A percentile compares a stretch with the other conserved stretches of the same genome.
Conservation (phyloP, 2,113 vertebrate genomes). For the Willisornis vidua region DNA sequence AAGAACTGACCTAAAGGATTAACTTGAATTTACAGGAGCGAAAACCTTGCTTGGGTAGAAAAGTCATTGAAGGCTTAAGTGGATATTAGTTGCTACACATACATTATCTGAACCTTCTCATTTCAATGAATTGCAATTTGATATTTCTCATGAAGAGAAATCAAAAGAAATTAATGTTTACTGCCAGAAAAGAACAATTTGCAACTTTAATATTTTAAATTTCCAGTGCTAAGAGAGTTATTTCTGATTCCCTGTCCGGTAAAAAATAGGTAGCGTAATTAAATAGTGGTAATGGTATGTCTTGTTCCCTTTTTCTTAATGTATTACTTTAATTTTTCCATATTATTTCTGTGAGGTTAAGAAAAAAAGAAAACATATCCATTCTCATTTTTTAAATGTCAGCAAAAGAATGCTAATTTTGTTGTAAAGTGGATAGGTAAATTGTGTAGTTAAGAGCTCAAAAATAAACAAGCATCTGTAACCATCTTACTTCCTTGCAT, state of each 20-base stretch:
- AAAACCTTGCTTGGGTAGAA: not conserved
- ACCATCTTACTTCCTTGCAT: not conserved
- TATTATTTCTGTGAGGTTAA: not conserved
- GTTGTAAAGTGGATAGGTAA: slow-evolving; percentile 31
- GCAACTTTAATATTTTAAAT: not conserved
- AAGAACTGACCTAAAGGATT: not conserved
- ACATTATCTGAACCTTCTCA: not conserved
- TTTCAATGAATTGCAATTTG: not conserved
- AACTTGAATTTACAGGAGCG: not conserved
- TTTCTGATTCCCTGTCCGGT: not conserved
- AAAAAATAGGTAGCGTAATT: not conserved
- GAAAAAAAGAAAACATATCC: not conserved
- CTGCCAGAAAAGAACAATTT: not conserved
- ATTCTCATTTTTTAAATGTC: slow-evolving; percentile 12
- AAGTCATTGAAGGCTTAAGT: not conserved
- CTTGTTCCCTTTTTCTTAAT: not conserved
- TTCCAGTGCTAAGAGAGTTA: not conserved
- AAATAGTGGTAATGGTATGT: not conserved
- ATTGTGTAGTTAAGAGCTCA: slow-evolving; percentile 4
- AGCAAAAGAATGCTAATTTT: slow-evolving; percentile 31
- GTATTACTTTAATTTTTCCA: slow-evolving; percentile 18
- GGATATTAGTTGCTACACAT: not conserved
- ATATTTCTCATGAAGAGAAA: not conserved
- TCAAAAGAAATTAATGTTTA: not conserved
- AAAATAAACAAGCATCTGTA: slow-evolving; percentile 41